A percentile compares a stretch with the other conserved stretches of the same genome.
phyloP scores from a whole-genome alignment of 2,113 vertebrate species.

The Perca schrenkii region DNA sequence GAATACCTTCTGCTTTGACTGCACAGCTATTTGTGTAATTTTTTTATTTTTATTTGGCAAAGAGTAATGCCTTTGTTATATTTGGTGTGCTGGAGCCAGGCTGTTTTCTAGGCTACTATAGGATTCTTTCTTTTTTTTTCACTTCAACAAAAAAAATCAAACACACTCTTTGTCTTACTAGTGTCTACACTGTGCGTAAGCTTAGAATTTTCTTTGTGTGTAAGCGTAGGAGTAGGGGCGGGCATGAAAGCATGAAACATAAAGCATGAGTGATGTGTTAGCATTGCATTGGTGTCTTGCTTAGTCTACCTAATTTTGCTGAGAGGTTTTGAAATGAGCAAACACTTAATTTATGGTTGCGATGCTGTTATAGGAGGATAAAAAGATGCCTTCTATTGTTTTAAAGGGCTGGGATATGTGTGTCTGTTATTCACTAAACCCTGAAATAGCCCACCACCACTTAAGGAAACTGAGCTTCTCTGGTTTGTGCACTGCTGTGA shows the following conservation, averaged over 20 bases:
- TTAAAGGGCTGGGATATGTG: constrained; percentile 72
- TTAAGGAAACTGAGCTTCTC: constrained; percentile 76
- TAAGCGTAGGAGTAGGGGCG: constrained; percentile 31
- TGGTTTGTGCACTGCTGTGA: constrained; percentile 60
- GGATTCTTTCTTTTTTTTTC: constrained; percentile 33
- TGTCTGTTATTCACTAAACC: constrained; percentile 80
- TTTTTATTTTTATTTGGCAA: constrained; percentile 74
- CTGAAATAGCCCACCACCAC: constrained; percentile 77
- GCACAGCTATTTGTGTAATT: constrained; percentile 71
- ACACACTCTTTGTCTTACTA: constrained; percentile 59
- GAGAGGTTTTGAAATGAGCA: constrained; percentile 84
- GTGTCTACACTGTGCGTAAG: constrained; percentile 32
- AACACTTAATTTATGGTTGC: constrained; percentile 81
- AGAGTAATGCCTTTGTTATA: constrained; percentile 72
- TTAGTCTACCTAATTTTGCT: constrained; percentile 83
- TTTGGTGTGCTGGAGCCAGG: constrained; percentile 54
- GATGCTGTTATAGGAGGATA: constrained; percentile 78
- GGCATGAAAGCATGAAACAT: constrained; percentile 60
- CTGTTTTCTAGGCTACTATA: constrained; percentile 58
- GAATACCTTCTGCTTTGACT: constrained; percentile 64
- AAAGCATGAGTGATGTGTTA: constrained; percentile 70
- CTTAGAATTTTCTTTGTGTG: constrained; percentile 41
- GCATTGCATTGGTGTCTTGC: constrained; percentile 61
- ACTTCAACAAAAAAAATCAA: constrained; percentile 40
- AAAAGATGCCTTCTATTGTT: constrained; percentile 83